Evolutionary conservation across 2,797 vertebrate genomes (phyloP).

Genomic region (Tamandua tetradactyla): DNA sequence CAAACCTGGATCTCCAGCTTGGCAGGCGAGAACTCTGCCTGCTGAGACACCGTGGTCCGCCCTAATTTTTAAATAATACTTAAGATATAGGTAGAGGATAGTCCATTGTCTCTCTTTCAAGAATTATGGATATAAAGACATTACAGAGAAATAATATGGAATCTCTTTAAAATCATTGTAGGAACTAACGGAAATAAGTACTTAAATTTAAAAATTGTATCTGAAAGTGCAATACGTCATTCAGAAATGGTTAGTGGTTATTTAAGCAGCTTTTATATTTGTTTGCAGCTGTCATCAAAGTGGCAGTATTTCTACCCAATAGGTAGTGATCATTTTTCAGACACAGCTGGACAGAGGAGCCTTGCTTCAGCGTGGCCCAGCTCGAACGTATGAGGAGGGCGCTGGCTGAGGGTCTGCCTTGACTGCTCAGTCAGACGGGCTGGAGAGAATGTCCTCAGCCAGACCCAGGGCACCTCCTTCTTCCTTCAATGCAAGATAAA

Average conservation of each 20-base stretch:
- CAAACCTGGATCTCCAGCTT: no score
- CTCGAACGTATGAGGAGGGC: background rate
- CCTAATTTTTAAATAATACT: background rate
- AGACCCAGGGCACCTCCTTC: background rate
- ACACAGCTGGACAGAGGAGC: background rate
- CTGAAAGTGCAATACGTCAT: background rate
- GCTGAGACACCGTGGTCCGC: no score
- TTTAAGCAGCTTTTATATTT: background rate
- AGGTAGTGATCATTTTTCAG: background rate
- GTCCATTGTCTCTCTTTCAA: background rate
- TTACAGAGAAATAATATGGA: background rate
- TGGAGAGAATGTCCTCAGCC: background rate
- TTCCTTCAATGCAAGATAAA: background rate
- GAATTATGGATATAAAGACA: background rate
- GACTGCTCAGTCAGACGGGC: background rate
- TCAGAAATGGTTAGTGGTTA: background rate
- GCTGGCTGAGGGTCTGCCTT: background rate
- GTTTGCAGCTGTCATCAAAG: background rate
- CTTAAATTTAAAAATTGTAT: background rate
- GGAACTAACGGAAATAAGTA: background rate
- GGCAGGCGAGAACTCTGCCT: no score
- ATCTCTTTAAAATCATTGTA: background rate
- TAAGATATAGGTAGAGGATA: background rate
- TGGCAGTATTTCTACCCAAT: background rate
- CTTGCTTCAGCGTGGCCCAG: background rate